Evolutionary conservation across 1,140 invertebrate species (phyloP).

Genomic region (Neocloeon triangulifer): DNA sequence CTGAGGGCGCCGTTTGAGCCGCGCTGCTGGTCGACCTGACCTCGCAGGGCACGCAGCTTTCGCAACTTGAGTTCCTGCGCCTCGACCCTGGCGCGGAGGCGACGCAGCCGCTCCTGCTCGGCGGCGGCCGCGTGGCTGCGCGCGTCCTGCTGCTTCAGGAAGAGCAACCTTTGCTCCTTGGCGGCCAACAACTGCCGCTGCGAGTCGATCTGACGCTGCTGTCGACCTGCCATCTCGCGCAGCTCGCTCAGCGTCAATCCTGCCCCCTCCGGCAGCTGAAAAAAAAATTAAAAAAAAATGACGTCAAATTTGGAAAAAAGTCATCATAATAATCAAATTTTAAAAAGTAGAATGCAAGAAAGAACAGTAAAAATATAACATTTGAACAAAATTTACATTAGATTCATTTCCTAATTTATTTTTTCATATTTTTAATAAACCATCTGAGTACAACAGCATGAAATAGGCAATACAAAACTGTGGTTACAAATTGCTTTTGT

Average conservation of each 20-base stretch:
- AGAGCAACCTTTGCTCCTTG: slow-evolving; percentile 79
- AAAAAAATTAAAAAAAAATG: no score
- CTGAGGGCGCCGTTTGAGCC: slow-evolving; percentile 76
- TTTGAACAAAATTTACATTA: no score
- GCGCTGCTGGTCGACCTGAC: slow-evolving; percentile 79
- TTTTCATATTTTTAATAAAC: no score
- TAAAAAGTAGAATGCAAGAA: no score
- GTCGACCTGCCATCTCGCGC: slow-evolving; percentile 83
- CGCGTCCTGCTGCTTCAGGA: slow-evolving; percentile 75
- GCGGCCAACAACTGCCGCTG: slow-evolving; percentile 76
- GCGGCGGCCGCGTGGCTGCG: slow-evolving; percentile 35
- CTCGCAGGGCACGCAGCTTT: slow-evolving; percentile 66
- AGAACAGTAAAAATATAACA: no score
- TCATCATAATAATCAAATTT: no score
- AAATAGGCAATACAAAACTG: no score
- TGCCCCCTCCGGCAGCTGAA: slow-evolving; percentile 49
- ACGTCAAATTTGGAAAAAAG: no score
- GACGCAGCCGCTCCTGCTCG: slow-evolving; percentile 65
- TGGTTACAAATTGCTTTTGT: no score
- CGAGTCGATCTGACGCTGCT: slow-evolving; percentile 88
- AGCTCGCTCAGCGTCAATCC: slow-evolving; percentile 76
- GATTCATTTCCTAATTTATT: no score
- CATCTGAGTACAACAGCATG: no score
- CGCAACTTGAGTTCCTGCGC: slow-evolving; percentile 82
- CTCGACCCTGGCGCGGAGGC: slow-evolving; percentile 74